Percentiles rank a stretch among this genome's conserved stretches.
Evolutionary conservation across 2,888 invertebrate species (phyloP).

Genomic region (Crematogaster levior): DNA sequence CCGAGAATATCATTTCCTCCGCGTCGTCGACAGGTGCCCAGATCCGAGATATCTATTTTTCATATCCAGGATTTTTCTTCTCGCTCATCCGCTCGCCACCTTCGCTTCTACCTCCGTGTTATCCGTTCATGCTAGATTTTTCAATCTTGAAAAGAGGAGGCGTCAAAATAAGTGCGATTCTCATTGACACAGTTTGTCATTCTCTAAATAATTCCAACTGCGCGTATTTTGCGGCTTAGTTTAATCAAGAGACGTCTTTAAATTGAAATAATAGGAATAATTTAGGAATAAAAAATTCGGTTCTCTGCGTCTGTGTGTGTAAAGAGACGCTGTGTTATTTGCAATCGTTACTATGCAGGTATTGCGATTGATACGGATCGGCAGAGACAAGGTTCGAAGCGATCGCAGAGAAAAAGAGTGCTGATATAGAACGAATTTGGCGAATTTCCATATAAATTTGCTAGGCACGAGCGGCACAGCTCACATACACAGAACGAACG

Average conservation of each 20-base stretch:
- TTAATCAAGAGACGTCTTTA: not conserved
- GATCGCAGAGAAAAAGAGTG: conserved; percentile 66
- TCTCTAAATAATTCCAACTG: not conserved
- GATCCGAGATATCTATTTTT: conserved; percentile 72
- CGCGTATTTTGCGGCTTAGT: not conserved
- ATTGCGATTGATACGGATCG: conserved; percentile 39
- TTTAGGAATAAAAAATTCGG: conserved; percentile 11
- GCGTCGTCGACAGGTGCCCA: conserved; percentile 73
- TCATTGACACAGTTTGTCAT: not conserved
- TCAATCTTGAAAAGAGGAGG: conserved; percentile 3
- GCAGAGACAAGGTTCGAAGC: conserved; percentile 52
- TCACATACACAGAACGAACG: conserved; percentile 69
- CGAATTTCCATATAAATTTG: conserved; percentile 86
- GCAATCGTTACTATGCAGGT: conserved; percentile 55
- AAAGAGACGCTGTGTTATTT: conserved; percentile 52
- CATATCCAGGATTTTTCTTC: conserved; percentile 61
- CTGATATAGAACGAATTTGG: conserved; percentile 82
- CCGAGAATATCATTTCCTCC: conserved; percentile 73
- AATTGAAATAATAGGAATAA: not conserved
- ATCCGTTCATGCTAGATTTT: conserved; percentile 12
- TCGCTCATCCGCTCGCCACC: conserved; percentile 13
- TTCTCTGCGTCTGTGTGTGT: not conserved
- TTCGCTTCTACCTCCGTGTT: not conserved
- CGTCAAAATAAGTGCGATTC: not conserved
- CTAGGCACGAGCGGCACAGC: conserved; percentile 75